phyloP scores from a whole-genome alignment of 2,113 vertebrate species.

The Arizona elegans region DNA sequence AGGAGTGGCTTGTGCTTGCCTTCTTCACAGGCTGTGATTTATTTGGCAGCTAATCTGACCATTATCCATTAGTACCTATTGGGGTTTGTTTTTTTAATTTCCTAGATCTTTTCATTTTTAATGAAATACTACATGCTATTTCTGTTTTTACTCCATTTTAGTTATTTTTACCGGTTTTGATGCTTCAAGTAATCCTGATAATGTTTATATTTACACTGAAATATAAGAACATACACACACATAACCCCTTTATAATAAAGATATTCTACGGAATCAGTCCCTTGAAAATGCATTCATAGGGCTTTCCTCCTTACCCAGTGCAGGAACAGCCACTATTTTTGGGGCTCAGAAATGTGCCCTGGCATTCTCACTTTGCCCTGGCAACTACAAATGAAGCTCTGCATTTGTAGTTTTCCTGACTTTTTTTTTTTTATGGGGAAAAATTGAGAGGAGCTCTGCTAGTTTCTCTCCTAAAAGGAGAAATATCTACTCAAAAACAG shows the following conservation, averaged over 20 bases:
- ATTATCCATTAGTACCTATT: not conserved
- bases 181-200: not conserved
- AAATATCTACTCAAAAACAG: not conserved
- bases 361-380: not conserved
- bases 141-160: not conserved
- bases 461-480: not conserved
- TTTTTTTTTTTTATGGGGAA: not conserved
- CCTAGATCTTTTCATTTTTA: not conserved
- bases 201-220: not conserved
- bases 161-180: not conserved
- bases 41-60: not conserved
- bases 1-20: not conserved
- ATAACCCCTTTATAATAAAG: not conserved
- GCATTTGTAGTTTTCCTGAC: not conserved
- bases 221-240: not conserved
- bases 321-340: not conserved
- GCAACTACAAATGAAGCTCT: not conserved
- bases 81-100: not conserved
- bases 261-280: not conserved
- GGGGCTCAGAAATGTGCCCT: not conserved
- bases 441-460: not conserved
- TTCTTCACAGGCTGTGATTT: not conserved
- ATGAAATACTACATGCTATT: not conserved
- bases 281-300: not conserved
- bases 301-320: not conserved